Percentiles rank a stretch among this genome's conserved stretches.
Evolutionary conservation across 92 coral and sea anemone species (phyloP).

Genomic region (Palythoa grandiflora): DNA sequence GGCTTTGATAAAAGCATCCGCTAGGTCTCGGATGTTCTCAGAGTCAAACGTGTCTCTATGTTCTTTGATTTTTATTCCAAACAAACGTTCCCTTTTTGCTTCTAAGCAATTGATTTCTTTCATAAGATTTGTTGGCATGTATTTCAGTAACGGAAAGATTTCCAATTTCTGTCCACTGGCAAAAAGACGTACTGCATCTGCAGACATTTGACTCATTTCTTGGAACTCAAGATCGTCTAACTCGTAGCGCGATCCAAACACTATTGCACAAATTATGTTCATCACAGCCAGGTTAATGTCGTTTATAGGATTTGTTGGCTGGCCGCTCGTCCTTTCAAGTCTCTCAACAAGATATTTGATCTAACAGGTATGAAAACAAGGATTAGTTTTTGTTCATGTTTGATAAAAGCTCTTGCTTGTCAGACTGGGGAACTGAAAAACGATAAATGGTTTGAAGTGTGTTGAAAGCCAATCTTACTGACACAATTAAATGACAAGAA

Average conservation of each 20-base stretch:
- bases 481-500: no score
- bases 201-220: slow-evolving; percentile 21
- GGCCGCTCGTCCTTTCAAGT: no score
- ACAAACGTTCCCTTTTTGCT: slow-evolving; percentile 38
- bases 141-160: no score
- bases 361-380: no score
- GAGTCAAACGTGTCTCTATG: slow-evolving; percentile 53
- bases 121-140: not conserved
- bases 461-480: no score
- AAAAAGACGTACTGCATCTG: not conserved
- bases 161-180: no score
- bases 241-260: slow-evolving; percentile 60
- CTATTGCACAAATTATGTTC: slow-evolving; percentile 57
- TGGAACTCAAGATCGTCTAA: slow-evolving; percentile 62
- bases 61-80: slow-evolving; percentile 41
- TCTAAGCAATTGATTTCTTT: slow-evolving; percentile 30
- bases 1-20: slow-evolving; percentile 73
- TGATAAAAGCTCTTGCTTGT: no score
- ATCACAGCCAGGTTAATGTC: slow-evolving; percentile 47
- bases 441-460: no score
- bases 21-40: slow-evolving; percentile 59
- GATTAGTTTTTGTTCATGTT: no score
- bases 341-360: no score
- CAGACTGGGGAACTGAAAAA: no score
- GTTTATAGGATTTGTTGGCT: slow-evolving; percentile 8